A percentile compares a stretch with the other conserved stretches of the same genome.
Evolutionary conservation across 1,140 invertebrate species (phyloP).

Genomic region (Antheraea pernyi): DNA sequence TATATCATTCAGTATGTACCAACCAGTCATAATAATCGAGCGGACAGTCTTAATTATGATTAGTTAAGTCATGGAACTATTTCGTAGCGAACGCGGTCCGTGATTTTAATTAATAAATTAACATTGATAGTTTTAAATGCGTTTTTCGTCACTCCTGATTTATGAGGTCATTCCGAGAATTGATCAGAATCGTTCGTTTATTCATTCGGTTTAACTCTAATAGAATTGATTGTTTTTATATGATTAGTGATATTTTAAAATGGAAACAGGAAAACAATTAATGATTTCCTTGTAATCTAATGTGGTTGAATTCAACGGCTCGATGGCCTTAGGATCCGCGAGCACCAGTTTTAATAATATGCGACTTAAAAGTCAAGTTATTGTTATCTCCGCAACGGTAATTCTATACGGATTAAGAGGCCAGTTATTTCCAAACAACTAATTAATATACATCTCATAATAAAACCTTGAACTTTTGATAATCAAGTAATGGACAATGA

Average conservation of each 20-base stretch:
- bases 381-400: constrained; percentile 58
- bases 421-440: constrained; percentile 60
- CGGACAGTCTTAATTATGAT: constrained; percentile 30
- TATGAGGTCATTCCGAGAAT: constrained; percentile 6
- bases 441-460: constrained; percentile 75
- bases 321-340: not conserved
- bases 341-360: constrained; percentile 27
- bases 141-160: constrained; percentile 11
- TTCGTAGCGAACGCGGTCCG: constrained; percentile 10
- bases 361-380: constrained; percentile 50
- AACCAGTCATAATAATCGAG: constrained; percentile 27
- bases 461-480: constrained; percentile 73
- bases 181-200: not conserved
- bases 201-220: not conserved
- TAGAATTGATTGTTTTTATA: not conserved
- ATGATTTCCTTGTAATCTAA: not conserved
- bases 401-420: constrained; percentile 52
- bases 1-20: constrained; percentile 41
- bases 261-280: not conserved
- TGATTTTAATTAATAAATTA: constrained; percentile 30
- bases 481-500: constrained; percentile 66
- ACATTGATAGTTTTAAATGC: constrained; percentile 15
- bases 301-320: not conserved
- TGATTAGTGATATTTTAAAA: not conserved
- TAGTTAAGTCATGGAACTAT: constrained; percentile 27